A percentile compares a stretch with the other conserved stretches of the same genome.
Evolutionary conservation across 2,113 vertebrate genomes (phyloP).

Genomic region (Gallinago jamesoni): DNA sequence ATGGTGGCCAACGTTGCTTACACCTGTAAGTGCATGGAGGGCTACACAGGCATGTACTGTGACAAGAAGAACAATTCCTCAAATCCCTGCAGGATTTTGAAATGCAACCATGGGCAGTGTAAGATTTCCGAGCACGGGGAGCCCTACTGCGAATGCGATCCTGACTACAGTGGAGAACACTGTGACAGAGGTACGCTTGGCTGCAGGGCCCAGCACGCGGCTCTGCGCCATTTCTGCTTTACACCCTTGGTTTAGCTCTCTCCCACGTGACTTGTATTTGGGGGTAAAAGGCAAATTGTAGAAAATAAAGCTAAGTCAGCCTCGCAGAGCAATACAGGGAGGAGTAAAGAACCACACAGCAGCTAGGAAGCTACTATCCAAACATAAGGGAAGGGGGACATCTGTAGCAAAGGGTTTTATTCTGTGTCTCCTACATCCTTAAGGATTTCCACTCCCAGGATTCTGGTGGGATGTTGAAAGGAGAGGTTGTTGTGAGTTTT

Average conservation of each 20-base stretch:
- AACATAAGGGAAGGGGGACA: rapidly evolving
- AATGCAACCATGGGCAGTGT: slow-evolving; percentile 90
- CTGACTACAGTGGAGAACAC: slow-evolving; percentile 80
- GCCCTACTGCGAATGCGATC: slow-evolving; percentile 86
- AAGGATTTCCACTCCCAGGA: background rate
- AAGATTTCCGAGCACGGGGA: slow-evolving; percentile 80
- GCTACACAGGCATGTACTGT: slow-evolving; percentile 86
- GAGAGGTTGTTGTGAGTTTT: background rate
- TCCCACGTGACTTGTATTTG: rapidly evolving
- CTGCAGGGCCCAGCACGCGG: background rate
- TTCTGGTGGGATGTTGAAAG: background rate
- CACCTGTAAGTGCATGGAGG: slow-evolving; percentile 86
- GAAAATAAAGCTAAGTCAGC: background rate
- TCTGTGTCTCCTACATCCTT: background rate
- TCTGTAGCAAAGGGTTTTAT: background rate
- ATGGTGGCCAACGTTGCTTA: slow-evolving; percentile 78
- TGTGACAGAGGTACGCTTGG: slow-evolving; percentile 87
- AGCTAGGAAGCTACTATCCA: background rate
- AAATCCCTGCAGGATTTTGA: slow-evolving; percentile 82
- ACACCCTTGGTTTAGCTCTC: background rate
- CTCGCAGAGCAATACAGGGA: background rate
- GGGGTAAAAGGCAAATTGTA: background rate
- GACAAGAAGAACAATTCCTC: slow-evolving; percentile 83
- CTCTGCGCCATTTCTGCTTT: background rate
- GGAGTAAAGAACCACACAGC: background rate